These are phyloP conservation scores for Elanoides forficatus DNA, from an alignment of 2,113 vertebrate genomes.

Conservation along the genomic window DNA sequence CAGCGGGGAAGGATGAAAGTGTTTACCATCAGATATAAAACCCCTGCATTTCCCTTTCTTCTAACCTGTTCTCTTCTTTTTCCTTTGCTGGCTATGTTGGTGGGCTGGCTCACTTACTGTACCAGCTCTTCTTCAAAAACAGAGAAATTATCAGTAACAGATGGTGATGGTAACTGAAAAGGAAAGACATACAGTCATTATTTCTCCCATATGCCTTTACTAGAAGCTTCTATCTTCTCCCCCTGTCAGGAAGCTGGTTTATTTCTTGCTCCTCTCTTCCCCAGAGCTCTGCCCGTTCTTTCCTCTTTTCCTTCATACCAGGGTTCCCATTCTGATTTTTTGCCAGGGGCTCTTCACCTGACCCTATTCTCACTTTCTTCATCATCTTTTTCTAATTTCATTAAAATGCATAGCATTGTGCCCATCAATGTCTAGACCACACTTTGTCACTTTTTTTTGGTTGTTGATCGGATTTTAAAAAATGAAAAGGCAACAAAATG, in stretches of 20 bases:
- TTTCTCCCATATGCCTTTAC: background rate
- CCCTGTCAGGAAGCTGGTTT: background rate
- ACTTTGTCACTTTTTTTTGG: background rate
- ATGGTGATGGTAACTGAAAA: background rate
- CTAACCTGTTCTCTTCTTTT: constrained; percentile 30
- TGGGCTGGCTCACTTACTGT: constrained; percentile 33
- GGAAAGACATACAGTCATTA: background rate
- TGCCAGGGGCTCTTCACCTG: background rate
- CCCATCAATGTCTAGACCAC: background rate
- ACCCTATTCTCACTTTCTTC: background rate
- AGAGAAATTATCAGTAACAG: constrained; percentile 45
- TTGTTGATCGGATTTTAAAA: background rate
- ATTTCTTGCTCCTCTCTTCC: background rate
- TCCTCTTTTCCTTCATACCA: background rate
- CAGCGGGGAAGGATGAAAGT: constrained; percentile 52
- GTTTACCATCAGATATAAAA: constrained; percentile 43
- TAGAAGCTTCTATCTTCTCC: background rate
- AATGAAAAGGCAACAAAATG: background rate
- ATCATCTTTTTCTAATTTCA: background rate
- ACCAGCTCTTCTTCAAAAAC: constrained; percentile 48
- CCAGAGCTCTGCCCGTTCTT: fast-evolving
- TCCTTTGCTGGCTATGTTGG: constrained; percentile 26
- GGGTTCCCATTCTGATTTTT: background rate
- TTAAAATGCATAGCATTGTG: background rate
- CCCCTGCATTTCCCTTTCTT: constrained; percentile 27